Percentiles rank a stretch among this genome's conserved stretches.
Conservation (phyloP, 1,140 invertebrate genomes). For the Leptinotarsa undecemlineata region DNA sequence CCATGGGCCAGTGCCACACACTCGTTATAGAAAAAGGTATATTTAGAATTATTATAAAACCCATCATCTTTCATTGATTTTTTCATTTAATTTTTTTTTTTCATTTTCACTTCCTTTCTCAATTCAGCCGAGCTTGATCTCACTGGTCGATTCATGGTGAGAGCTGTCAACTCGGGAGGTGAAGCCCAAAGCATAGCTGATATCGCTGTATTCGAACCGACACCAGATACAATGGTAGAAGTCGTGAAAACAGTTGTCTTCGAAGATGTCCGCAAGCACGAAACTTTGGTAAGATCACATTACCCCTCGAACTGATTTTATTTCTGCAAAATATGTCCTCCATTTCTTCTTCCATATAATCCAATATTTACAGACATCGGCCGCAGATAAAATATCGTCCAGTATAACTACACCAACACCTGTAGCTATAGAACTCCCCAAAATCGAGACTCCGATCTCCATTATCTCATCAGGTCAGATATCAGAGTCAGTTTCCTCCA, state of each 20-base stretch:
- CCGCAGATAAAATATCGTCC: conserved; percentile 49
- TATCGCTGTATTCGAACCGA: conserved; percentile 72
- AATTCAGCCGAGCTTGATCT: conserved; percentile 63
- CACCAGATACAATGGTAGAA: conserved; percentile 69
- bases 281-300: conserved; percentile 51
- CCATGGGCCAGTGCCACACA: conserved; percentile 68
- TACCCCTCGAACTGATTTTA: neutral
- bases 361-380: conserved; percentile 44
- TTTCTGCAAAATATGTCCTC: conserved; percentile 44
- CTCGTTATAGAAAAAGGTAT: conserved; percentile 73
- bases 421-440: conserved; percentile 34
- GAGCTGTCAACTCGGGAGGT: conserved; percentile 72
- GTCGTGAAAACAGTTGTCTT: conserved; percentile 69
- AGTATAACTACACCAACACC: conserved; percentile 35
- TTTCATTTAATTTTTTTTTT: neutral
- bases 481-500: conserved; percentile 41
- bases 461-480: conserved; percentile 26
- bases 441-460: conserved; percentile 23
- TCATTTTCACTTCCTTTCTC: conserved; percentile 1
- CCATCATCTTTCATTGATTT: neutral
- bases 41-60: neutral
- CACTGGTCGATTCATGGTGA: conserved; percentile 74
- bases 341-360: neutral
- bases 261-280: conserved; percentile 59
- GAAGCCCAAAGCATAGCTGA: conserved; percentile 79